Conservation (phyloP, 1,140 invertebrate genomes). For the Orussus abietinus region DNA sequence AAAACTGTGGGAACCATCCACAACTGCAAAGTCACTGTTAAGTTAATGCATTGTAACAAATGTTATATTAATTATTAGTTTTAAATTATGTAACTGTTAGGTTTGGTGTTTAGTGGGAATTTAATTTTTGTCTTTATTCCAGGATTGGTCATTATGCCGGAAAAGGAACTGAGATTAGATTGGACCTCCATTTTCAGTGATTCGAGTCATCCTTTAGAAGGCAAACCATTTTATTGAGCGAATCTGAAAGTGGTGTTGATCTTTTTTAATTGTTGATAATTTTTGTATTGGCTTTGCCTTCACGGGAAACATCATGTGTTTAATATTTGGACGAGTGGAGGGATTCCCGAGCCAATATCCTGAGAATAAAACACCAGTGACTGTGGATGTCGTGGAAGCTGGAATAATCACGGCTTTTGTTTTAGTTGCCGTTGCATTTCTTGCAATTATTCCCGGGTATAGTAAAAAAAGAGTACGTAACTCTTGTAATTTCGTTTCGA, state of each 20-base stretch:
- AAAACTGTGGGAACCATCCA: too few species aligned
- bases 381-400: constrained; percentile 54
- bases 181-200: background rate
- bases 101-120: too few species aligned
- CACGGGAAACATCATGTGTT: constrained; percentile 19
- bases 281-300: background rate
- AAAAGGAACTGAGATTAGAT: background rate
- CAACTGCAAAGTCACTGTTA: too few species aligned
- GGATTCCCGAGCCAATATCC: constrained; percentile 55
- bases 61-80: too few species aligned
- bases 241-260: background rate
- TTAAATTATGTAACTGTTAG: too few species aligned
- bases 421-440: constrained; percentile 51
- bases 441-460: constrained; percentile 51
- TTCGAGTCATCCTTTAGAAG: background rate
- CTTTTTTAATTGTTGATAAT: background rate
- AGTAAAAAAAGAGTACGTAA: constrained; percentile 48
- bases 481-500: too few species aligned
- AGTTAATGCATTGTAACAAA: too few species aligned
- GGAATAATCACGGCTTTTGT: constrained; percentile 54
- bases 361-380: constrained; percentile 51
- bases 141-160: background rate
- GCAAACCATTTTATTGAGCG: too few species aligned
- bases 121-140: too few species aligned
- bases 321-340: constrained; percentile 45